These are phyloP conservation scores for Hemaris fuciformis DNA, from an alignment of 2,888 invertebrate genomes.

Conservation along the genomic window DNA sequence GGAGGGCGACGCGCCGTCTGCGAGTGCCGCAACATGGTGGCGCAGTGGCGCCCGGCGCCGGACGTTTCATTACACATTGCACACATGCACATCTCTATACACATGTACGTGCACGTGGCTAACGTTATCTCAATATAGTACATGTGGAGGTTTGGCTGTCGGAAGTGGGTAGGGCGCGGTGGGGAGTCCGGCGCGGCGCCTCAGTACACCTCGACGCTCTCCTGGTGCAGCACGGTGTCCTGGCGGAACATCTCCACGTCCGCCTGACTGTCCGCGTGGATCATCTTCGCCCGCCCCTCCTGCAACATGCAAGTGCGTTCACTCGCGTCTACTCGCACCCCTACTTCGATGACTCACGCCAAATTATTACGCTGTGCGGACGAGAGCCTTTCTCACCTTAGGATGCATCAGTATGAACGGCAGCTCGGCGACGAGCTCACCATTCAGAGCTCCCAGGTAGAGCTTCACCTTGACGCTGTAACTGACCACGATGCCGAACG, in stretches of 20 bases:
- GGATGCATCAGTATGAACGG: constrained; percentile 96
- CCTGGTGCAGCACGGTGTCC: constrained; percentile 83
- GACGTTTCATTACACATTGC: not conserved
- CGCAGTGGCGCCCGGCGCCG: not conserved
- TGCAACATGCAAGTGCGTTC: constrained; percentile 25
- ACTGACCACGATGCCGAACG: constrained; percentile 97
- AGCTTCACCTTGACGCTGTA: constrained; percentile 97
- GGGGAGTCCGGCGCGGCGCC: not conserved
- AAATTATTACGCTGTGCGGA: constrained; percentile 13
- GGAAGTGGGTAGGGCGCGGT: not conserved
- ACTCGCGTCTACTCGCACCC: not conserved
- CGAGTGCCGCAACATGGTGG: too few relatives aligned
- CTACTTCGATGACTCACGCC: not conserved
- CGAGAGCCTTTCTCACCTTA: constrained; percentile 78
- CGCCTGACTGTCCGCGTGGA: constrained; percentile 87
- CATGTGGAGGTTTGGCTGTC: not conserved
- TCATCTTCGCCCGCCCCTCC: constrained; percentile 79
- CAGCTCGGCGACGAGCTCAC: constrained; percentile 94
- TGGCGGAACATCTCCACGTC: constrained; percentile 87
- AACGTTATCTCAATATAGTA: not conserved
- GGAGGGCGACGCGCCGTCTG: not conserved
- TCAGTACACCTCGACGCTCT: constrained; percentile 77
- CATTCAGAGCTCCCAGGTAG: constrained; percentile 95
- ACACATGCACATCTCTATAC: not conserved
- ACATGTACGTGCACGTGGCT: not conserved